These are phyloP conservation scores for Hydraecia micacea DNA, from an alignment of 2,888 invertebrate species.

Conservation along the genomic window DNA sequence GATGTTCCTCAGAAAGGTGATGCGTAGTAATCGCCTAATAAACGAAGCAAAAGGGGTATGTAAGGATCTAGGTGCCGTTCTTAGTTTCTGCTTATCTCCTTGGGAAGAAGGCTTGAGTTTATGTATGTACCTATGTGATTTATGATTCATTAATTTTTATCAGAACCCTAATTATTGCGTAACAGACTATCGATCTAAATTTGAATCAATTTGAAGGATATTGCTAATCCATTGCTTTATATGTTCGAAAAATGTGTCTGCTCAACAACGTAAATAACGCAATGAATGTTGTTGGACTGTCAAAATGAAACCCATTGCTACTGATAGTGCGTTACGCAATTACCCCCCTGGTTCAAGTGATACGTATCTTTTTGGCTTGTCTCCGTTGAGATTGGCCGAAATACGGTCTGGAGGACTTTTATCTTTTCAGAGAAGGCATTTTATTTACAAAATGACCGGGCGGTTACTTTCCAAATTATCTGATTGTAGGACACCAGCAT, in stretches of 20 bases:
- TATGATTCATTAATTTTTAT: background rate
- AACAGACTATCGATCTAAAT: too few relatives aligned
- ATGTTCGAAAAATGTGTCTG: too few relatives aligned
- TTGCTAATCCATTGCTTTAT: too few relatives aligned
- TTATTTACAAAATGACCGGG: background rate
- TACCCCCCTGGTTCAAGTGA: background rate
- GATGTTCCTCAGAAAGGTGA: background rate
- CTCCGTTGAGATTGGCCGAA: too few relatives aligned
- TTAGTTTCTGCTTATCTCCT: background rate
- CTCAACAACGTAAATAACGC: too few relatives aligned
- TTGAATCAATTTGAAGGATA: too few relatives aligned
- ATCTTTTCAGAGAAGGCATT: background rate
- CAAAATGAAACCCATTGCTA: too few relatives aligned
- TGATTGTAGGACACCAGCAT: background rate
- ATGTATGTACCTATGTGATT: background rate
- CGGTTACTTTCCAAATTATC: background rate
- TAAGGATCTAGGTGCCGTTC: background rate
- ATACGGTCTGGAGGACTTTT: too few relatives aligned
- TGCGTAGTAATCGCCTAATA: background rate
- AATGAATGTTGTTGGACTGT: too few relatives aligned
- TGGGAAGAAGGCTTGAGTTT: background rate
- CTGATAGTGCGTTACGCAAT: too few relatives aligned
- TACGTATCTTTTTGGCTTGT: background rate
- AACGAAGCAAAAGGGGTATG: background rate
- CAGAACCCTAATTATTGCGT: too few relatives aligned